phyloP scores from a whole-genome alignment of 2,888 invertebrate genomes.

The Lycocerus yunnanus region DNA sequence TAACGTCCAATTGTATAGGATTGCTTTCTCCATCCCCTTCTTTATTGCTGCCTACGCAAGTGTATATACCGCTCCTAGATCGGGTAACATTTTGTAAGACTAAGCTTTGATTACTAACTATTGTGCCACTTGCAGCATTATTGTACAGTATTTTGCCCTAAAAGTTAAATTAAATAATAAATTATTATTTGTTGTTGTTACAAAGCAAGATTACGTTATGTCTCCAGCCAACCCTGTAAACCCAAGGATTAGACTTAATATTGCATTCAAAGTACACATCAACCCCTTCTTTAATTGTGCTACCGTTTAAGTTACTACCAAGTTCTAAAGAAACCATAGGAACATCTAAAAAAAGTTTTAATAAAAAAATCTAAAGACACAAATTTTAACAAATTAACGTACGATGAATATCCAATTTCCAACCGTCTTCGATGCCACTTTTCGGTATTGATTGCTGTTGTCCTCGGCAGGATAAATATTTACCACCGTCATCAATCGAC shows the following conservation, averaged over 20 bases:
- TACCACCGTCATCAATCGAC: constrained; percentile 79
- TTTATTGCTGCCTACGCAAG: constrained; percentile 84
- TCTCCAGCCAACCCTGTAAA: constrained; percentile 77
- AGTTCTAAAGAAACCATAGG: constrained; percentile 82
- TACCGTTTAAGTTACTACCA: constrained; percentile 80
- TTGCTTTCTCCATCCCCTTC: constrained; percentile 90
- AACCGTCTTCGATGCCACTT: constrained; percentile 77
- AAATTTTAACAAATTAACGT: constrained; percentile 57
- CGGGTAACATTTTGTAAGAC: constrained; percentile 84
- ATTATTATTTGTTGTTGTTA: not conserved
- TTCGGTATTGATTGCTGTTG: constrained; percentile 76
- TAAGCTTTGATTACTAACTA: constrained; percentile 86
- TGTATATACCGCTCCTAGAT: constrained; percentile 79
- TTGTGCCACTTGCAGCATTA: constrained; percentile 78
- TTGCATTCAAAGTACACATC: constrained; percentile 92
- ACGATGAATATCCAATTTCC: constrained; percentile 85
- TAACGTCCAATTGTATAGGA: constrained; percentile 79
- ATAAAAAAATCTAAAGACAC: not conserved
- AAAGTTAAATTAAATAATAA: constrained; percentile 24
- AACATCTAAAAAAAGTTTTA: constrained; percentile 70
- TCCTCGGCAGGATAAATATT: constrained; percentile 76
- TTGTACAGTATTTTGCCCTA: constrained; percentile 80
- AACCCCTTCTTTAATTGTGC: constrained; percentile 82
- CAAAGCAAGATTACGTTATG: constrained; percentile 66
- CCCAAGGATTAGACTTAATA: constrained; percentile 86